These are phyloP conservation scores for Glareola pratincola DNA, from an alignment of 2,113 vertebrate genomes.

Conservation along the genomic window DNA sequence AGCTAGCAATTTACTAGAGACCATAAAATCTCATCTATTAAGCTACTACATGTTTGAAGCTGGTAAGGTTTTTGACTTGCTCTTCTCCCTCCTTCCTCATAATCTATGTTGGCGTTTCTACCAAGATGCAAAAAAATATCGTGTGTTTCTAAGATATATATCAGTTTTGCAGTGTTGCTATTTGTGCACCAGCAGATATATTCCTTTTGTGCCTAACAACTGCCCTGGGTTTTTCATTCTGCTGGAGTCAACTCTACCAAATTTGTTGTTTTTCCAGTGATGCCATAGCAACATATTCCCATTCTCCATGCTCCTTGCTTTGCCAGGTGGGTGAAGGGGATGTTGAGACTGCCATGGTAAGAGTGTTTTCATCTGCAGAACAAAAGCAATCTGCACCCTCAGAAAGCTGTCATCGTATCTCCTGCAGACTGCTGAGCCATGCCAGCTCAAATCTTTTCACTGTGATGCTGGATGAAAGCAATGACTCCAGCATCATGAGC, in stretches of 20 bases:
- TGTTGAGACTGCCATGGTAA: conserved; percentile 48
- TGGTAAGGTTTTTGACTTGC: neutral
- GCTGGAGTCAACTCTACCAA: neutral
- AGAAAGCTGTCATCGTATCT: conserved; percentile 45
- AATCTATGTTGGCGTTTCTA: neutral
- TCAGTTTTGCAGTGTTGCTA: neutral
- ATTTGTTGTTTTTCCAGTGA: neutral
- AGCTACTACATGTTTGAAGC: neutral
- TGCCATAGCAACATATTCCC: neutral
- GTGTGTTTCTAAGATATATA: neutral
- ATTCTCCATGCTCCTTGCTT: neutral
- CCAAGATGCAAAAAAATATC: neutral
- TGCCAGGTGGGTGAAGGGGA: conserved; percentile 10
- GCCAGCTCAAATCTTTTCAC: conserved; percentile 41
- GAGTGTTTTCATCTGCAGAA: conserved; percentile 58
- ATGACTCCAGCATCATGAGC: conserved; percentile 14
- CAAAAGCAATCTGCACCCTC: conserved; percentile 52
- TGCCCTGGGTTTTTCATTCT: neutral
- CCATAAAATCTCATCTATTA: neutral
- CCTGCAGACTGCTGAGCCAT: conserved; percentile 29
- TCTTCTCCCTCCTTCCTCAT: neutral
- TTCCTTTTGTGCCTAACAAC: neutral
- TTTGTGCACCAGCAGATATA: neutral
- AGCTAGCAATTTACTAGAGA: neutral
- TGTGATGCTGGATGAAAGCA: conserved; percentile 30